These are phyloP conservation scores for Dasysyrphus albostriatus DNA, from an alignment of 2,888 invertebrate species.

Conservation along the genomic window DNA sequence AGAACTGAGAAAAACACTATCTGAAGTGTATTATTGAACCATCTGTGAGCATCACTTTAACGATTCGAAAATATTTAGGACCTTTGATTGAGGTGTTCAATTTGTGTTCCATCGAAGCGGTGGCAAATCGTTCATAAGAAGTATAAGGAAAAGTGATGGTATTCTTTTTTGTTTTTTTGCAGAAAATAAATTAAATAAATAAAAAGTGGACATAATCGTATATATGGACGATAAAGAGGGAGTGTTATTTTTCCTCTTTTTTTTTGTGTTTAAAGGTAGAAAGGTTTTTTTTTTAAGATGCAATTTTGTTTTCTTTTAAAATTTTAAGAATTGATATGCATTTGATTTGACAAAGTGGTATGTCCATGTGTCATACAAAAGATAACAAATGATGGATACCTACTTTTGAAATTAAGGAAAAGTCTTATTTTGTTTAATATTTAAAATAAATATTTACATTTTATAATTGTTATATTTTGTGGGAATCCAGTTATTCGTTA, in stretches of 20 bases:
- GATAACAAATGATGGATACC: constrained; percentile 61
- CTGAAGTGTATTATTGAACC: constrained; percentile 57
- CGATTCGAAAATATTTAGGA: constrained; percentile 54
- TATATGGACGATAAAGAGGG: constrained; percentile 32
- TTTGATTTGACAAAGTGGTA: constrained; percentile 61
- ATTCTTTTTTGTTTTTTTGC: background rate
- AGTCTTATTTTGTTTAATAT: background rate
- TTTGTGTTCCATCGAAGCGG: constrained; percentile 38
- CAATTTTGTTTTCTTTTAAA: constrained; percentile 17
- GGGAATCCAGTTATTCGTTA: background rate
- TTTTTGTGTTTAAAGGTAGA: background rate
- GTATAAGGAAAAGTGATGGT: background rate
- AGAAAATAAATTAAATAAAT: constrained; percentile 37
- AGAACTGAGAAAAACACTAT: constrained; percentile 26
- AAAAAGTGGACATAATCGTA: constrained; percentile 47
- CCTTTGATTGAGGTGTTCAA: constrained; percentile 72
- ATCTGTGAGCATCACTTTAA: constrained; percentile 65
- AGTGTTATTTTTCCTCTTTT: constrained; percentile 44
- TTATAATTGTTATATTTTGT: background rate
- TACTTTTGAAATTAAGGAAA: background rate
- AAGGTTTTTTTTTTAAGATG: background rate
- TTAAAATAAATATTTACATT: constrained; percentile 34
- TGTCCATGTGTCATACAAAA: constrained; percentile 60
- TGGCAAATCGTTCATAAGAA: constrained; percentile 52
- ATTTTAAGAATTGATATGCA: constrained; percentile 32